Conservation (phyloP, 2,113 vertebrate species). For the Esox niger region DNA sequence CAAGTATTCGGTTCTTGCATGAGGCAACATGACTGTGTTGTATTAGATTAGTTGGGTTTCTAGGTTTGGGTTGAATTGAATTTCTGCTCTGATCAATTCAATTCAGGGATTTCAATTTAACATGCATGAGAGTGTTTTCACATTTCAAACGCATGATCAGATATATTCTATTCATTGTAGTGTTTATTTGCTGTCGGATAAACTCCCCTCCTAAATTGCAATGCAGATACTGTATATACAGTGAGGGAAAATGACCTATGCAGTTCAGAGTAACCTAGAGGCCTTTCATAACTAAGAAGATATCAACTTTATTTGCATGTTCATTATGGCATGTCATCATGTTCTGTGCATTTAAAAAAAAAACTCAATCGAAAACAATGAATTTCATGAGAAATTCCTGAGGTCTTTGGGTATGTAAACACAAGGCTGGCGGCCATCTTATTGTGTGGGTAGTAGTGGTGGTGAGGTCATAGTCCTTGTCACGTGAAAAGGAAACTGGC, state of each 20-base stretch:
- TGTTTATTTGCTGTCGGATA: neutral
- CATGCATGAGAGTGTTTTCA: too few relatives aligned
- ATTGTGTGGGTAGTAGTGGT: conserved; percentile 10
- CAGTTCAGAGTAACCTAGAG: too few relatives aligned
- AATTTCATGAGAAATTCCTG: neutral
- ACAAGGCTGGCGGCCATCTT: conserved; percentile 15
- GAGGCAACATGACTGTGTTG: too few relatives aligned
- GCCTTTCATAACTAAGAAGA: too few relatives aligned
- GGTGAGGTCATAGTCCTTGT: conserved; percentile 11
- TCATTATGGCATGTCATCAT: neutral
- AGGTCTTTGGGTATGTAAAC: neutral
- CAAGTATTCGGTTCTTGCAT: neutral
- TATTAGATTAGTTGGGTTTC: too few relatives aligned
- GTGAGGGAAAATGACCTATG: too few relatives aligned
- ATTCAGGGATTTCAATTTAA: too few relatives aligned
- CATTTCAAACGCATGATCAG: too few relatives aligned
- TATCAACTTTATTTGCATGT: neutral
- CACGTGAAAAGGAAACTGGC: conserved; percentile 25
- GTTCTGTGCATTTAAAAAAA: too few relatives aligned
- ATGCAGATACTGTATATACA: neutral
- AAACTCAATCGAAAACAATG: neutral
- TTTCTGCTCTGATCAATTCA: too few relatives aligned
- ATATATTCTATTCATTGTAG: too few relatives aligned
- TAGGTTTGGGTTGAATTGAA: too few relatives aligned
- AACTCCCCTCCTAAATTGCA: neutral